Evolutionary conservation across 2,797 vertebrate species (phyloP), one percentile per base, ranked within the genome.

Genomic region (Diglossa cyanea): DNA sequence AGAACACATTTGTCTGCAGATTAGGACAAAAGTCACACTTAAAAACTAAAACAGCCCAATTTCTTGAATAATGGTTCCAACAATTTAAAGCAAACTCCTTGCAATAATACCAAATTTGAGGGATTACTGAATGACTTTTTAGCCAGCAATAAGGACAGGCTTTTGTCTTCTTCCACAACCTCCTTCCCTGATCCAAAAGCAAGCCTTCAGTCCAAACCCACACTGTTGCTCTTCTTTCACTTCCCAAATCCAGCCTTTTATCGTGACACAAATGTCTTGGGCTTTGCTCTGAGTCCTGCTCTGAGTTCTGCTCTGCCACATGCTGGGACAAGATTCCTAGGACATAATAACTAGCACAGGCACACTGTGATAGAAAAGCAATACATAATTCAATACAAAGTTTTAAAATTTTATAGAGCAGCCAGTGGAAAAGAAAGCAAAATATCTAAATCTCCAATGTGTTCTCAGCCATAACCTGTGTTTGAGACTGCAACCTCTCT

Each of bases 371-470:
- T 13, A 92, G 75, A 93, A 93, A 92, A 77, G 55, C 25, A 91
- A 83, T 93, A 48, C 60, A 93, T 95, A 91, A 91, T 91, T 88
- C 80, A 97, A 70, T 8, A 53, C 1, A 9, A 91, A 83, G 48
- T 63, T 93, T 93, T 87, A 86, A 91, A 86, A 70, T 86, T 94
- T 93, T 88, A 94, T 94, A 54, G 44, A 91, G 55, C 70, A 94
- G n/a, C 9, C 47, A 80, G 28, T 55, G 85, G 44, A 89, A 92
- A 86, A 44, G 40, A 77, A 91, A 76, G 37, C 50, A 75, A 26
- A 89, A 89, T 78, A 63, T 16, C 44, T 67, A 84, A 50, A 50
- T 39, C 40, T 88, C 37, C 50, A 45, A 23, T 39, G 54, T 55
- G 26, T 58, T 92, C 77, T 79, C 71, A 85, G 62, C 55, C 42